phyloP scores from a whole-genome alignment of 1,140 invertebrate genomes.

The Lycorma delicatula region DNA sequence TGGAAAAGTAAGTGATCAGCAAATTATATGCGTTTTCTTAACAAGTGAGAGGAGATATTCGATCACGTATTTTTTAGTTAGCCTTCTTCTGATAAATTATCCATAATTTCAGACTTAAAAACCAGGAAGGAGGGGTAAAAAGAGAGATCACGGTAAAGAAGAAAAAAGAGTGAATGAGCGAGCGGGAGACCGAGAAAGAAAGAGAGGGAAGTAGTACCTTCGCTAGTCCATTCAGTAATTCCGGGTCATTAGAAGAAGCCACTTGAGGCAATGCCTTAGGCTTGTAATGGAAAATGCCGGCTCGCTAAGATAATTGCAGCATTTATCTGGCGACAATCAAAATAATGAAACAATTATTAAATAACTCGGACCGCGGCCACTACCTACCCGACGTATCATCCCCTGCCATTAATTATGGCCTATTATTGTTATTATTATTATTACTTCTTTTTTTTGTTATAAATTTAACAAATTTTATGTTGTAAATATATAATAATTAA shows the following conservation, averaged over 20 bases:
- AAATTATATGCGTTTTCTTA: too few relatives aligned
- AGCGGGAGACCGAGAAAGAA: too few relatives aligned
- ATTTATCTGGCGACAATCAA: slow-evolving; percentile 15
- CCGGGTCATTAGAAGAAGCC: slow-evolving; percentile 5
- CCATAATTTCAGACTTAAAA: slow-evolving; percentile 12
- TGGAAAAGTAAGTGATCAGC: too few relatives aligned
- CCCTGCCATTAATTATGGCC: not conserved
- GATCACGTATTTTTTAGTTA: too few relatives aligned
- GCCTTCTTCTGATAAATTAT: slow-evolving; percentile 11
- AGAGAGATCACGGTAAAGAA: too few relatives aligned
- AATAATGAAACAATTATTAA: slow-evolving; percentile 16
- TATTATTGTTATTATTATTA: too few relatives aligned
- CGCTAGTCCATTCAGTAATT: slow-evolving; percentile 11
- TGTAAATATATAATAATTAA: too few relatives aligned
- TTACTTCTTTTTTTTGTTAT: too few relatives aligned
- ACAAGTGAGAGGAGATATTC: too few relatives aligned
- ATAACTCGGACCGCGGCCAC: slow-evolving; percentile 2
- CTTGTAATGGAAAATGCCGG: not conserved
- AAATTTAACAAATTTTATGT: too few relatives aligned
- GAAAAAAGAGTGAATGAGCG: too few relatives aligned
- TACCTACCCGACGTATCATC: not conserved
- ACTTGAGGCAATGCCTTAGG: not conserved
- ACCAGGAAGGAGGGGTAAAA: slow-evolving; percentile 6
- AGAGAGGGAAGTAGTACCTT: too few relatives aligned
- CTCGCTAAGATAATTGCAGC: slow-evolving; percentile 1